These are phyloP conservation scores for Phylloscopus trochiloides DNA, from an alignment of 2,113 vertebrate genomes.

Conservation along the genomic window DNA sequence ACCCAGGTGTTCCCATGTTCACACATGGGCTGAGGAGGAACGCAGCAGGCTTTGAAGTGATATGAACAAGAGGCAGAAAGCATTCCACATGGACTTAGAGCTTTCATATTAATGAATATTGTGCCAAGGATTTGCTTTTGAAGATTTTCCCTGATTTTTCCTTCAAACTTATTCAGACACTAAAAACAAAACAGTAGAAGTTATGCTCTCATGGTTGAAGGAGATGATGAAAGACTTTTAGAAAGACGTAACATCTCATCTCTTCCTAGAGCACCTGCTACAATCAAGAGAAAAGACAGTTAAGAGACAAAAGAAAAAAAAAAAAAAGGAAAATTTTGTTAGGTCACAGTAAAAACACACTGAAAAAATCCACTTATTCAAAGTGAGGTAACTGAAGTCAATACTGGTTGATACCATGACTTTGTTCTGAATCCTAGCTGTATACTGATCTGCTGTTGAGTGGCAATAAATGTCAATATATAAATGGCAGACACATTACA, in stretches of 20 bases:
- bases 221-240: neutral
- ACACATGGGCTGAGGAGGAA: neutral
- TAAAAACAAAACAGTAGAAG: neutral
- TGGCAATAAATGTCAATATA: neutral
- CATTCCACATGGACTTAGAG: neutral
- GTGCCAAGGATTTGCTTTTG: neutral
- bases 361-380: neutral
- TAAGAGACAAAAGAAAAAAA: neutral
- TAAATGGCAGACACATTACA: neutral
- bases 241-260: neutral
- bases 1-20: accelerated
- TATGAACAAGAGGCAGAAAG: neutral
- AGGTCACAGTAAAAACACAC: neutral
- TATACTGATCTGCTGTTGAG: neutral
- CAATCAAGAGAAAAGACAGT: neutral
- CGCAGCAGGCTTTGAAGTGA: neutral
- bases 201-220: neutral
- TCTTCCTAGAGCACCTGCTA: neutral
- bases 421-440: neutral
- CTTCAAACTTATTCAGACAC: neutral
- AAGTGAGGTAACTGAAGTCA: neutral
- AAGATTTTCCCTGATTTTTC: neutral
- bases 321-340: neutral
- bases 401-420: neutral
- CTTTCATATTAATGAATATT: neutral